These are phyloP conservation scores for Ploceus nigricollis DNA, from an alignment of 2,113 vertebrate species.

Conservation along the genomic window DNA sequence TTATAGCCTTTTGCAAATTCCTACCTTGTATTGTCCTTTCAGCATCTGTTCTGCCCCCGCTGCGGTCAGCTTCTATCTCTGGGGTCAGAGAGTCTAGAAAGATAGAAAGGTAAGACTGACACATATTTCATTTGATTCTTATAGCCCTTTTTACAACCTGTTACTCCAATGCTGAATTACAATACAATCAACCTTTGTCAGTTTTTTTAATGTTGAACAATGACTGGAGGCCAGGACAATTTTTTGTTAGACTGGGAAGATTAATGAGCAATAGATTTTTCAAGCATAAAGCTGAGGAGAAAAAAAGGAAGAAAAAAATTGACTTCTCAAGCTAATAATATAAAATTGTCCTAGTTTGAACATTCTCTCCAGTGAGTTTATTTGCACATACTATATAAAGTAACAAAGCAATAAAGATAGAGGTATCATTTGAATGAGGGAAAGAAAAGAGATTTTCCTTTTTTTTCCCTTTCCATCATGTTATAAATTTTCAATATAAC, in stretches of 20 bases:
- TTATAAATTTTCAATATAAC: background rate
- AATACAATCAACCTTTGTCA: constrained; percentile 72
- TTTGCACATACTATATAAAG: constrained; percentile 11
- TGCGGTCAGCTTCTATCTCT: constrained; percentile 99
- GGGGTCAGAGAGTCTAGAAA: constrained; percentile 98
- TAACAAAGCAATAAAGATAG: background rate
- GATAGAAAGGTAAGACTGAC: constrained; percentile 85
- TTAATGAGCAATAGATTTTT: constrained; percentile 60
- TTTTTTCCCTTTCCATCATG: background rate
- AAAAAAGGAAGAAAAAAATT: background rate
- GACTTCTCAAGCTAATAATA: constrained; percentile 39
- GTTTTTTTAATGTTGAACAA: constrained; percentile 72
- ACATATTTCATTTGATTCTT: constrained; percentile 76
- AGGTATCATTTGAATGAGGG: background rate
- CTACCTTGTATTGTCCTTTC: constrained; percentile 99
- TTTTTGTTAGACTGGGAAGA: constrained; percentile 52
- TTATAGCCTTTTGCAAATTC: constrained; percentile 96
- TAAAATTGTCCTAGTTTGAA: constrained; percentile 22
- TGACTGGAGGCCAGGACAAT: constrained; percentile 59
- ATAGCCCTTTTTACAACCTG: constrained; percentile 74
- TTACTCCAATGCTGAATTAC: constrained; percentile 72
- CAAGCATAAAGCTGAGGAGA: background rate
- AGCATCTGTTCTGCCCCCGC: constrained; percentile 99
- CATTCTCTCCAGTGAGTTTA: background rate
- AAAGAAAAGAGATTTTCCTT: background rate